phyloP scores from a whole-genome alignment of 2,113 vertebrate species.

The Indicator maculatus region DNA sequence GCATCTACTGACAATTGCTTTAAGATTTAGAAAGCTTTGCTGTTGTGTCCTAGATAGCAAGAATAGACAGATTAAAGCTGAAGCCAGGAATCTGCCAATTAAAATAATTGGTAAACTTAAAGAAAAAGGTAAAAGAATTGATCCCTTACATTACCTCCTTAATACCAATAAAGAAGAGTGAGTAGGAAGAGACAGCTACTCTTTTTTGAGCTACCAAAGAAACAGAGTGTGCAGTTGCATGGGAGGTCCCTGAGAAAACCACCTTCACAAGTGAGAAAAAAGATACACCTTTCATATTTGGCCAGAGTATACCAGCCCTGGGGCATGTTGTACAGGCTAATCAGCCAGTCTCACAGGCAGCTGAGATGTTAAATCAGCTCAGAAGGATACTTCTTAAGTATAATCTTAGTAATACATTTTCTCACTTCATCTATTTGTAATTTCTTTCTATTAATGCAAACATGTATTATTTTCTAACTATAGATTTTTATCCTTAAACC shows the following conservation, averaged over 20 bases:
- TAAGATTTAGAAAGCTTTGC: constrained; percentile 8
- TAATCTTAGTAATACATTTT: constrained; percentile 52
- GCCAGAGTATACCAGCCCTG: background rate
- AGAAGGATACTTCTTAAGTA: constrained; percentile 31
- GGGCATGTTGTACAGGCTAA: background rate
- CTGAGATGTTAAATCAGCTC: constrained; percentile 40
- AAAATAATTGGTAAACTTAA: background rate
- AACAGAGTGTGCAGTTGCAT: background rate
- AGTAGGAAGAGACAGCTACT: background rate
- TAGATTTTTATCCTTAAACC: constrained; percentile 53
- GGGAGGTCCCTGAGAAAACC: background rate
- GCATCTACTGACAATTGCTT: background rate
- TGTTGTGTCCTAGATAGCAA: background rate
- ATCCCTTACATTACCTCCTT: background rate
- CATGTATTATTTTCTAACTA: background rate
- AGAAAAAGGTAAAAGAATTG: background rate
- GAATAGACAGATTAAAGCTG: constrained; percentile 22
- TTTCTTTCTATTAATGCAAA: constrained; percentile 18
- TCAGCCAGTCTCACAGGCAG: constrained; percentile 1
- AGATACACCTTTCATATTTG: constrained; percentile 16
- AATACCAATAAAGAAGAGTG: background rate
- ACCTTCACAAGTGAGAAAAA: background rate
- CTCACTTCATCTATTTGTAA: constrained; percentile 21
- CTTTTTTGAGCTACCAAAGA: background rate
- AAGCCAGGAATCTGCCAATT: background rate